phyloP scores from a whole-genome alignment of 1,140 invertebrate genomes.

The Aphelinus atriplicis region DNA sequence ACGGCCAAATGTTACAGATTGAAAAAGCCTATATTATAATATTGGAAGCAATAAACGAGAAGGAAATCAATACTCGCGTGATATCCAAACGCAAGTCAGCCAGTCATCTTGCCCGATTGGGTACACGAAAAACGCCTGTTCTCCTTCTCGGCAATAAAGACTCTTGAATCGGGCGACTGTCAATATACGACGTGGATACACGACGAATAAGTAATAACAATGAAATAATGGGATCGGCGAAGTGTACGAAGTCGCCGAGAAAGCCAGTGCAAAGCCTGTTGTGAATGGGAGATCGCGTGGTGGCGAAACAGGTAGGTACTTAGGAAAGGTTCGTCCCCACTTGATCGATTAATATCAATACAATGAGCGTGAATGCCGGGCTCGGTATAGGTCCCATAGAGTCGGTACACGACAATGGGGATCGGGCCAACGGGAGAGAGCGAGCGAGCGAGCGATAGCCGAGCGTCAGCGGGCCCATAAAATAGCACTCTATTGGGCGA shows the following conservation, averaged over 20 bases:
- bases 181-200: neutral
- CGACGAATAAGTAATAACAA: neutral
- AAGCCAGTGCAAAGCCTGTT: constrained; percentile 9
- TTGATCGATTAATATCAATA: constrained; percentile 56
- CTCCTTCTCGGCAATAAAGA: no score
- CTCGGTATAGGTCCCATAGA: constrained; percentile 19
- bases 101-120: no score
- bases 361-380: constrained; percentile 50
- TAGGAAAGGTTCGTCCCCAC: constrained; percentile 47
- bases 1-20: no score
- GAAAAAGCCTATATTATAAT: no score
- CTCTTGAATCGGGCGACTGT: no score
- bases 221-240: constrained; percentile 13
- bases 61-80: no score
- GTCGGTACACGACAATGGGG: neutral
- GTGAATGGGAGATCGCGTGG: constrained; percentile 4
- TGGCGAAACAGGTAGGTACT: constrained; percentile 53
- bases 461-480: constrained; percentile 43
- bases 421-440: neutral
- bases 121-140: no score
- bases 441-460: neutral
- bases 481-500: constrained; percentile 46
- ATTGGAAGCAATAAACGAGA: no score
- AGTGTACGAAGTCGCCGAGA: neutral
- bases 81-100: no score